phyloP scores from a whole-genome alignment of 2,888 invertebrate genomes.

The Chirona hameri region DNA sequence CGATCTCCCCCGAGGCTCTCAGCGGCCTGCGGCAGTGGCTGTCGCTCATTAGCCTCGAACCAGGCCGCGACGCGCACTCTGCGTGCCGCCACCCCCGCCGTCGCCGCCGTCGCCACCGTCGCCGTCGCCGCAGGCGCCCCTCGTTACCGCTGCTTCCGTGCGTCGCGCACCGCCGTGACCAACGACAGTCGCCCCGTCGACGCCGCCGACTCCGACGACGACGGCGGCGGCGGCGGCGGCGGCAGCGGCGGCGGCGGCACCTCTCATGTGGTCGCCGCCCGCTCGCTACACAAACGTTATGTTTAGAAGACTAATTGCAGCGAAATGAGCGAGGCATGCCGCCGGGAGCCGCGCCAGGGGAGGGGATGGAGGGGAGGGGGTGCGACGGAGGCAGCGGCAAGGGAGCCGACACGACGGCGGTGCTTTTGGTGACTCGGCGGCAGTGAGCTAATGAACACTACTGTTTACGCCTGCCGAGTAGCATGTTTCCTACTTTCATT shows the following conservation, averaged over 20 bases:
- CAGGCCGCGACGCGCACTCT: not conserved
- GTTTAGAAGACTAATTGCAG: constrained; percentile 25
- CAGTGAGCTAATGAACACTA: no score
- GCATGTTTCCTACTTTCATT: no score
- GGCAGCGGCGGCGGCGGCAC: not conserved
- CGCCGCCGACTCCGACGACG: not conserved
- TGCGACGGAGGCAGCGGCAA: no score
- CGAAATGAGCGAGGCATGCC: constrained; percentile 13
- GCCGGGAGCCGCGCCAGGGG: not conserved
- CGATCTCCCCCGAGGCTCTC: no score
- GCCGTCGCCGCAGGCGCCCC: not conserved
- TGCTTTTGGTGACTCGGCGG: no score
- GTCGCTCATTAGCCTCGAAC: not conserved
- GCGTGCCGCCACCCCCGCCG: not conserved
- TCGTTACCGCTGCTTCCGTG: not conserved
- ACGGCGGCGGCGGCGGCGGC: not conserved
- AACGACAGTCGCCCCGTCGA: no score
- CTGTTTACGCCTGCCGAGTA: no score
- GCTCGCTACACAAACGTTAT: constrained; percentile 8
- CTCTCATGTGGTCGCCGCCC: constrained; percentile 2
- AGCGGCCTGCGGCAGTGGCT: not conserved
- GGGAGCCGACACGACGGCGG: no score
- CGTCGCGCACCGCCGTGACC: no score
- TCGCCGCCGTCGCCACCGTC: not conserved
- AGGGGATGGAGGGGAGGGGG: not conserved